A percentile compares a stretch with the other conserved stretches of the same genome.
Conservation (phyloP, 1,140 invertebrate species). For the Teleogryllus occipitalis region DNA sequence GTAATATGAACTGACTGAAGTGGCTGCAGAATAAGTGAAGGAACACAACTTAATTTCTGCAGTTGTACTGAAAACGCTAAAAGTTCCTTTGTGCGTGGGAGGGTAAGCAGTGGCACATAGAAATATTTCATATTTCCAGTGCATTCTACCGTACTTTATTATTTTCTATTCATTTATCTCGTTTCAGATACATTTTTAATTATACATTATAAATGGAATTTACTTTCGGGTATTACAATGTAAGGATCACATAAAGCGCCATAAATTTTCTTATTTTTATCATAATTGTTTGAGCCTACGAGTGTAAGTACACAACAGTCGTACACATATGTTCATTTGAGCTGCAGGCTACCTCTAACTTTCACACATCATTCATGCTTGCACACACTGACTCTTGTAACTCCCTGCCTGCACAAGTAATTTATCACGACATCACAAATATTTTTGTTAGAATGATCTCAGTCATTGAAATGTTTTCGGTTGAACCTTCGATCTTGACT, state of each 20-base stretch:
- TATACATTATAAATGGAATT: conserved; percentile 6
- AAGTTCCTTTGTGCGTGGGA: neutral
- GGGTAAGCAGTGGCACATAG: neutral
- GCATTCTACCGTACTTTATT: conserved; percentile 4
- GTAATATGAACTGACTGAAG: too few relatives aligned
- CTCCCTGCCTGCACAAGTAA: neutral
- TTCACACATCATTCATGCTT: conserved; percentile 4
- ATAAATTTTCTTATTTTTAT: neutral
- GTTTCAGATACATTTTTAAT: conserved; percentile 6
- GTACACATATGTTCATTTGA: conserved; percentile 5
- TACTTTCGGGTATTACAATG: conserved; percentile 4
- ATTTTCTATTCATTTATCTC: conserved; percentile 6
- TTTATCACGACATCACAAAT: conserved; percentile 2
- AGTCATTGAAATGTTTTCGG: neutral
- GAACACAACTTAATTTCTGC: too few relatives aligned
- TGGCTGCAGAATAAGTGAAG: too few relatives aligned
- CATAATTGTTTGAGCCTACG: conserved; percentile 1
- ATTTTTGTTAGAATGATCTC: neutral
- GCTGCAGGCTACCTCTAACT: neutral
- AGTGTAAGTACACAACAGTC: conserved; percentile 4
- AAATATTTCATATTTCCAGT: neutral
- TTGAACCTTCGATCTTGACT: neutral
- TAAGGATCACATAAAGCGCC: conserved; percentile 3
- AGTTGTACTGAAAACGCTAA: too few relatives aligned
- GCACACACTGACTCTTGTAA: neutral